Evolutionary conservation across 2,888 invertebrate genomes (phyloP).

Genomic region (Rotaria socialis): DNA sequence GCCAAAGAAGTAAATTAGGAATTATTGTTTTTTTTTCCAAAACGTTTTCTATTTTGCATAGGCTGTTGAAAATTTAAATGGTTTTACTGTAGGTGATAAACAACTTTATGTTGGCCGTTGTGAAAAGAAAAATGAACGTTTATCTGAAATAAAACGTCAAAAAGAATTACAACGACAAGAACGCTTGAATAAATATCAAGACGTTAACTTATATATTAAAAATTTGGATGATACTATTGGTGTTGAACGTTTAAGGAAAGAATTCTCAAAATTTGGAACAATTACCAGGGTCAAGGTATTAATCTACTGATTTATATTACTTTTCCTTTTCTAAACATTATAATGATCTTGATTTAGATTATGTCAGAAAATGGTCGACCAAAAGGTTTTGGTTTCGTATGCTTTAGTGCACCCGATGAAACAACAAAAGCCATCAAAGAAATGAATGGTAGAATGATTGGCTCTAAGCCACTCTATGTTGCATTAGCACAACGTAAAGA

Average conservation of each 20-base stretch:
- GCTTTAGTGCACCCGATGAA: conserved; percentile 85
- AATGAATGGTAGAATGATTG: conserved; percentile 46
- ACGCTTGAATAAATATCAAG: conserved; percentile 74
- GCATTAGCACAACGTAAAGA: conserved; percentile 98
- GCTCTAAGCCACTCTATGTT: conserved; percentile 70
- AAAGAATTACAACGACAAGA: conserved; percentile 93
- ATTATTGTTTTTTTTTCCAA: neutral
- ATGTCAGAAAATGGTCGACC: conserved; percentile 68
- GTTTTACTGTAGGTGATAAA: conserved; percentile 30
- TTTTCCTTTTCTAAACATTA: neutral
- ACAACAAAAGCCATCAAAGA: conserved; percentile 68
- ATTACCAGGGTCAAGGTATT: conserved; percentile 98
- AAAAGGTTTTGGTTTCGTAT: conserved; percentile 88
- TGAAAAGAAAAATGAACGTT: conserved; percentile 95
- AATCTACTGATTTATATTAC: neutral
- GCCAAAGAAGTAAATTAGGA: conserved; percentile 63
- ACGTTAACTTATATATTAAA: conserved; percentile 97
- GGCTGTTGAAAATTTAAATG: conserved; percentile 40
- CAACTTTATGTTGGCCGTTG: conserved; percentile 88
- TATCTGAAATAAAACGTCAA: conserved; percentile 88
- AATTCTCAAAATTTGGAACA: conserved; percentile 92
- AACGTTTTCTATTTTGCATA: neutral
- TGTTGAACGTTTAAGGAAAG: conserved; percentile 88
- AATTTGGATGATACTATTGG: conserved; percentile 96
- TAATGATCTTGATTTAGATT: conserved; percentile 24